Conservation (phyloP, 2,888 invertebrate genomes). For the Trichacis sp. region DNA sequence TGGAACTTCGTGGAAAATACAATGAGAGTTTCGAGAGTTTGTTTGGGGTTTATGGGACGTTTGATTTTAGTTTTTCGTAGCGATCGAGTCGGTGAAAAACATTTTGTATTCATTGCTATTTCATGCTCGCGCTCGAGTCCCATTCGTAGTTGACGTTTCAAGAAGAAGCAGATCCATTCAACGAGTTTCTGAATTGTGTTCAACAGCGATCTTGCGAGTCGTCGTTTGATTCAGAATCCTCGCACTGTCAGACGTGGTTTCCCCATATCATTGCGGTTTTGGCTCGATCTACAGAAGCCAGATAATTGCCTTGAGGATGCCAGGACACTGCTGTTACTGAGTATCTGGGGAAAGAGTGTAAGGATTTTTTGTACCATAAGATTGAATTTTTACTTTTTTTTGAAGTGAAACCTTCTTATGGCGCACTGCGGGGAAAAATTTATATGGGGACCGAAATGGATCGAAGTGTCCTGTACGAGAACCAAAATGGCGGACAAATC, state of each 20-base stretch:
- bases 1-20: not conserved
- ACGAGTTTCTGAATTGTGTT: constrained; percentile 15
- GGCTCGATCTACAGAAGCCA: constrained; percentile 86
- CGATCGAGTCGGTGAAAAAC: constrained; percentile 22
- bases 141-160: constrained; percentile 19
- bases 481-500: no score
- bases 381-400: not conserved
- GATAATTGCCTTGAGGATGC: constrained; percentile 84
- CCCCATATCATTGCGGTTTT: constrained; percentile 88
- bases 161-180: constrained; percentile 8
- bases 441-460: no score
- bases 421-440: no score
- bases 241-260: constrained; percentile 71
- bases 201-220: constrained; percentile 28
- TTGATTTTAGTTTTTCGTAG: constrained; percentile 17
- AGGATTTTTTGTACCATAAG: not conserved
- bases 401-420: no score
- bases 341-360: constrained; percentile 73
- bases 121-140: constrained; percentile 14
- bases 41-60: not conserved
- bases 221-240: constrained; percentile 47
- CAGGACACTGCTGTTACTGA: constrained; percentile 90
- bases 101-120: constrained; percentile 28
- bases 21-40: constrained; percentile 10
- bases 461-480: no score